Percentiles rank a stretch among this genome's conserved stretches.
Evolutionary conservation across 2,888 invertebrate genomes (phyloP).

Genomic region (Hylaea fasciaria): DNA sequence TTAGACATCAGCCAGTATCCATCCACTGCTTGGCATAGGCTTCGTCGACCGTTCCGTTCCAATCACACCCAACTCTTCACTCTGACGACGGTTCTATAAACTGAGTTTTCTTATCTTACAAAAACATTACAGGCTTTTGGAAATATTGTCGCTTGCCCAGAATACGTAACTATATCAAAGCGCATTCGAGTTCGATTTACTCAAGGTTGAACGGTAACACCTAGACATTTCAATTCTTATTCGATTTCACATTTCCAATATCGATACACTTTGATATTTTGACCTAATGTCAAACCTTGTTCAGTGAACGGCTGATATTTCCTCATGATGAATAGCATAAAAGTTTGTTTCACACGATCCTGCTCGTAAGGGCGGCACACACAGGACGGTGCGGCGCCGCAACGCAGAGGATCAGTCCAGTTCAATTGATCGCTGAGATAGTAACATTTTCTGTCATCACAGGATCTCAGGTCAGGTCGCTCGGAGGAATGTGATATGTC

Average conservation of each 20-base stretch:
- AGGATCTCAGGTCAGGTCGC: no score
- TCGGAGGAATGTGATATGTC: no score
- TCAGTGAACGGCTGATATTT: conserved; percentile 20
- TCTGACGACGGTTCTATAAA: no score
- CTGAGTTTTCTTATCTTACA: no score
- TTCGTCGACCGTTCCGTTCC: neutral
- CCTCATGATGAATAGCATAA: conserved; percentile 22
- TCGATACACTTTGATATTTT: conserved; percentile 23
- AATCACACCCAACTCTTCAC: no score
- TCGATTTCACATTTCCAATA: conserved; percentile 19
- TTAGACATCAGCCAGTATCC: neutral
- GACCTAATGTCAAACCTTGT: conserved; percentile 23
- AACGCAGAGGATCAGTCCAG: no score
- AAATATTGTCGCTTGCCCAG: no score
- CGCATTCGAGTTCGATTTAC: neutral
- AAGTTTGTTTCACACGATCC: conserved; percentile 21
- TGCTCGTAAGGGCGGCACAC: neutral
- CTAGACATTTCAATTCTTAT: conserved; percentile 16
- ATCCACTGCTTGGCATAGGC: neutral
- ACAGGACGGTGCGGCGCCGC: no score
- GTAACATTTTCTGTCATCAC: no score
- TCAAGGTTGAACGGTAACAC: conserved; percentile 1
- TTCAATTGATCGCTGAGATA: no score
- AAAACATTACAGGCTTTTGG: no score
- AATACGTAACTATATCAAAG: no score